Base-by-base conservation (phyloP, 1,140 invertebrate species). In the Hycleus phaleratus region DNA sequence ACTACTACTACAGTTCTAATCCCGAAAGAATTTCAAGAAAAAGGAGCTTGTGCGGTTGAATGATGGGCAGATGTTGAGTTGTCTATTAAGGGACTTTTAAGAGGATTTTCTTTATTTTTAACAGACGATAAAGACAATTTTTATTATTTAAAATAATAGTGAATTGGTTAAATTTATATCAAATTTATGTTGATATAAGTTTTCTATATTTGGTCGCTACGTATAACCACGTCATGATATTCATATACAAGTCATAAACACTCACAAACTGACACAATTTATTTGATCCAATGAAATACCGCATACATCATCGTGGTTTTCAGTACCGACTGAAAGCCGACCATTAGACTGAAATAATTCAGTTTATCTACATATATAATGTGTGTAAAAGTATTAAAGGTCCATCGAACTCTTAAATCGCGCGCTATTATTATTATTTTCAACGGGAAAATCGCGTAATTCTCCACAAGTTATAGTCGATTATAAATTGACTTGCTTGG, bases 201-300 rank as follows among this genome's bases (percentile, higher is more conserved):
- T 32, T 32, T 56, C 46, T 56, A 47, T 56, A 47, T 47, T 56
- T 47, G 53, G 53, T 56, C 46, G 32, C 32, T 26, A 56, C 53
- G 46, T 47, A 47, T 32, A 32, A 32, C 32, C 32, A 32, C 53
- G 53, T 45, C 53, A 44, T 56, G 46, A 47, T 56, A 45, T 32
- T 47, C 45, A 56, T 43, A 56, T 45, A 56, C 53, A 56, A 56
- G 43, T 56, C 53, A 56, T 56, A 56, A 56, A 56, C 53, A 62
- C 46, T 53, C 51, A 42, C 43, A 53, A 40, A 50, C 43, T 56
- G 60, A 58, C 60, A 62, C 56, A 62, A 62, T 62, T 62, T 58
- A 62, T 62, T 62, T 59, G 56, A 62, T 62, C 58, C 60, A 49
- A 55, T 62, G 56, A 55, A 58, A 58, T 55, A 45, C 50, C 56